Conservation (phyloP, 2,888 invertebrate genomes). For the Gymnocheta viridis region DNA sequence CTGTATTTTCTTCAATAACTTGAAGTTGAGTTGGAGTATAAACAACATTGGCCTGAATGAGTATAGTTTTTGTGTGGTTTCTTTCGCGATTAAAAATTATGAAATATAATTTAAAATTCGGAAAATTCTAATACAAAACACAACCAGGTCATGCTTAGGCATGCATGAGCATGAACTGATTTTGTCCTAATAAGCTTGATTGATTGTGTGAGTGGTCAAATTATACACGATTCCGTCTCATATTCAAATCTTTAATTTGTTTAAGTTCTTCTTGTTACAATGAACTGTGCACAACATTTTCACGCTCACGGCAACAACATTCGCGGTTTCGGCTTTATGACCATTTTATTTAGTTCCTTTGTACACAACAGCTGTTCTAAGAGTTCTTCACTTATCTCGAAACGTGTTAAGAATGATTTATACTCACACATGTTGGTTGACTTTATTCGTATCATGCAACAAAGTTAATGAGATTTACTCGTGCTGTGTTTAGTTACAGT, state of each 20-base stretch:
- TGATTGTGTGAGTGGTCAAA: neutral
- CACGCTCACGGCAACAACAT: neutral
- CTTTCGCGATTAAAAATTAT: no score
- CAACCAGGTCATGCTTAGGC: no score
- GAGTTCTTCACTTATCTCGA: neutral
- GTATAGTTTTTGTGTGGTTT: no score
- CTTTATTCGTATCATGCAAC: neutral
- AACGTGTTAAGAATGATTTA: slow-evolving; percentile 40
- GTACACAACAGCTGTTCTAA: neutral
- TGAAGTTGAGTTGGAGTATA: no score
- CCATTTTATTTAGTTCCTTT: neutral
- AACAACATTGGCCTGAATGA: no score
- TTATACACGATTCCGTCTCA: neutral
- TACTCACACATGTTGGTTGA: neutral
- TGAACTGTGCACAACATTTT: neutral
- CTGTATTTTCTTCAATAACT: no score
- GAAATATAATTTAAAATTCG: no score
- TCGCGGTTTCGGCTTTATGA: neutral
- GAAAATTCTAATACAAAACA: no score
- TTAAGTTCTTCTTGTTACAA: neutral
- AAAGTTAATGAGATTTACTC: neutral
- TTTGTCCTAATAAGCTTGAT: no score
- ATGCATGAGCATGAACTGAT: no score
- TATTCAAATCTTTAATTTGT: neutral
- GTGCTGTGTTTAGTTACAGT: neutral